These are phyloP conservation scores for Notechis scutatus DNA, from an alignment of 2,113 vertebrate genomes.

Conservation along the genomic window DNA sequence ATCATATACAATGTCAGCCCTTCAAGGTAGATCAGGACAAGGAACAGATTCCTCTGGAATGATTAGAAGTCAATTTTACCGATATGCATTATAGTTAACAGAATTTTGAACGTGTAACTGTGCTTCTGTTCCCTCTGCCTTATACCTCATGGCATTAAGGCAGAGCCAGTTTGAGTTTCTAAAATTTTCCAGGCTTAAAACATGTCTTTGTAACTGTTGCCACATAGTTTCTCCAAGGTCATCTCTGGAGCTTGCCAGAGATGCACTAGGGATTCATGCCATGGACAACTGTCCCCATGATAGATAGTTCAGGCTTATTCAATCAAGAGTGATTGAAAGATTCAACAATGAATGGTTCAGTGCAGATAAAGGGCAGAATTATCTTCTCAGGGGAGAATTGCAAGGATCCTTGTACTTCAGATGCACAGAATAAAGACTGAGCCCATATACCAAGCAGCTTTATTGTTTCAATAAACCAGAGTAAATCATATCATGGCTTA, in stretches of 20 bases:
- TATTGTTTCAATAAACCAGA: not conserved
- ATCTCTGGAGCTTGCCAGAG: not conserved
- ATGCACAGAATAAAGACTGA: not conserved
- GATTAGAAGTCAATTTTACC: not conserved
- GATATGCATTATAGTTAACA: not conserved
- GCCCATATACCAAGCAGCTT: not conserved
- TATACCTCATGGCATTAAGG: not conserved
- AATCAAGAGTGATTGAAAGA: not conserved
- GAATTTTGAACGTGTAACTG: not conserved
- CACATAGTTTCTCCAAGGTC: not conserved
- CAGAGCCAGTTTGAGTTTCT: not conserved
- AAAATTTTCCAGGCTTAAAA: not conserved
- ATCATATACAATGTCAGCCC: not conserved
- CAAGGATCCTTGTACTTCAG: not conserved
- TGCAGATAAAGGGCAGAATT: not conserved
- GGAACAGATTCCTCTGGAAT: not conserved
- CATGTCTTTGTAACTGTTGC: not conserved
- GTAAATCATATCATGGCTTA: not conserved
- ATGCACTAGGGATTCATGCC: not conserved
- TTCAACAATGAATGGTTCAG: not conserved
- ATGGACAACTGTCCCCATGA: not conserved
- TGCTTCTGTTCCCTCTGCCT: not conserved
- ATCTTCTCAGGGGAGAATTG: not conserved
- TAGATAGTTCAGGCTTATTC: not conserved
- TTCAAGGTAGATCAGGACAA: not conserved